phyloP scores from a whole-genome alignment of 2,888 invertebrate species.

The Tinea semifulvella region DNA sequence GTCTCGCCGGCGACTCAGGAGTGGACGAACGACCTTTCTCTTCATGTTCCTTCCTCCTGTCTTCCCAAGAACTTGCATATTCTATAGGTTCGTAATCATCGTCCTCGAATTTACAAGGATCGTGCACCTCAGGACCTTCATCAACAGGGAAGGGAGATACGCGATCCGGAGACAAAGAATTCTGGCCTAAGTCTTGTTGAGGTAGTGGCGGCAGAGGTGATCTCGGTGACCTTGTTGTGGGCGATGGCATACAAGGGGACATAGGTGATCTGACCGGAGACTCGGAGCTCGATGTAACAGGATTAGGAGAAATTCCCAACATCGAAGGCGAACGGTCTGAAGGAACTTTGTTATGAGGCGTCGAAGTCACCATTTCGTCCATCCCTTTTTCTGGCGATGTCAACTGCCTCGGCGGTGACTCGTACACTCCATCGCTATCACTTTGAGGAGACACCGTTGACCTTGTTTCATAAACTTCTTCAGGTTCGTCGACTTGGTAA shows the following conservation, averaged over 20 bases:
- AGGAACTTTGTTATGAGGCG: constrained; percentile 15
- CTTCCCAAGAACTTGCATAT: constrained; percentile 45
- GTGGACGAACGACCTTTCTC: constrained; percentile 47
- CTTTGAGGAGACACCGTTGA: constrained; percentile 34
- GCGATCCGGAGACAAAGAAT: constrained; percentile 6
- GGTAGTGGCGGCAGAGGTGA: constrained; percentile 32
- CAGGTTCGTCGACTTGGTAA: constrained; percentile 30
- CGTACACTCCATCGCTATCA: constrained; percentile 25
- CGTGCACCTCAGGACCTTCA: constrained; percentile 19
- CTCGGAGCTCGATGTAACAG: neutral
- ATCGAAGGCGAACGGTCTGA: constrained; percentile 17
- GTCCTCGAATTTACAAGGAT: constrained; percentile 30
- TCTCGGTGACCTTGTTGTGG: constrained; percentile 35
- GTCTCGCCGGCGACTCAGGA: constrained; percentile 39
- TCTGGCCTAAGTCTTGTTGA: constrained; percentile 27
- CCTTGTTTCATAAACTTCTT: constrained; percentile 25
- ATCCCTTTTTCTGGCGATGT: constrained; percentile 8
- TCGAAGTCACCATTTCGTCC: constrained; percentile 19
- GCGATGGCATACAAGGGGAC: constrained; percentile 34
- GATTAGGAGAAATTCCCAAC: constrained; percentile 18
- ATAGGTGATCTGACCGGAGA: constrained; percentile 6
- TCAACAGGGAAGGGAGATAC: neutral
- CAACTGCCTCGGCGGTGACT: constrained; percentile 5
- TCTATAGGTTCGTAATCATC: constrained; percentile 43
- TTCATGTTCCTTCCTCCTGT: constrained; percentile 26